A percentile compares a stretch with the other conserved stretches of the same genome.
Evolutionary conservation across 2,797 vertebrate species (phyloP).

Genomic region (Oryzias dopingdopingensis): DNA sequence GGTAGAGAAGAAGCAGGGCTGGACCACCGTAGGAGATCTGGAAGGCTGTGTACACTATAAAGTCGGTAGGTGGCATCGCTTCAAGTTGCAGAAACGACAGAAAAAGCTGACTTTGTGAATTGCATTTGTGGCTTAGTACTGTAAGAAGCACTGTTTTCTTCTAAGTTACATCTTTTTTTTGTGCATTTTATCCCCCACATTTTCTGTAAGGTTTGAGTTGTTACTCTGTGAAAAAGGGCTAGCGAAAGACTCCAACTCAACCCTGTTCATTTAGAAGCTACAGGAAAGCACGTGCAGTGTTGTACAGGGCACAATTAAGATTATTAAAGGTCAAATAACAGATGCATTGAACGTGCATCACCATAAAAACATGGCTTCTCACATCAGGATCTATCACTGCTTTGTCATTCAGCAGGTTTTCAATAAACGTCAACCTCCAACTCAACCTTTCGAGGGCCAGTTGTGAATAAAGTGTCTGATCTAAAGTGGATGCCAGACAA

Average conservation of each 20-base stretch:
- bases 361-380: no score
- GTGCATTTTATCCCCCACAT: not conserved
- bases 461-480: not conserved
- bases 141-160: no score
- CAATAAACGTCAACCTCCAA: no score
- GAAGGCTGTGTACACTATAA: conserved; percentile 98
- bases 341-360: no score
- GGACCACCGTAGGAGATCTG: conserved; percentile 95
- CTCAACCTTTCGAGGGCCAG: not conserved
- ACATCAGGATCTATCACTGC: no score
- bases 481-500: not conserved
- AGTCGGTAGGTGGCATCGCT: conserved; percentile 83
- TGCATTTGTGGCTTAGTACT: not conserved
- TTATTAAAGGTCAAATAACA: no score
- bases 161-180: no score
- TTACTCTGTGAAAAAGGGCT: not conserved
- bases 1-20: conserved; percentile 98
- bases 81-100: not conserved
- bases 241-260: no score
- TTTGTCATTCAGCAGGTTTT: no score
- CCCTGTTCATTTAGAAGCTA: no score
- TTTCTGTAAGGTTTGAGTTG: not conserved
- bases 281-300: no score
- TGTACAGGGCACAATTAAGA: no score
- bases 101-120: not conserved